phyloP scores from a whole-genome alignment of 2,888 invertebrate genomes.

The Meta bourneti region DNA sequence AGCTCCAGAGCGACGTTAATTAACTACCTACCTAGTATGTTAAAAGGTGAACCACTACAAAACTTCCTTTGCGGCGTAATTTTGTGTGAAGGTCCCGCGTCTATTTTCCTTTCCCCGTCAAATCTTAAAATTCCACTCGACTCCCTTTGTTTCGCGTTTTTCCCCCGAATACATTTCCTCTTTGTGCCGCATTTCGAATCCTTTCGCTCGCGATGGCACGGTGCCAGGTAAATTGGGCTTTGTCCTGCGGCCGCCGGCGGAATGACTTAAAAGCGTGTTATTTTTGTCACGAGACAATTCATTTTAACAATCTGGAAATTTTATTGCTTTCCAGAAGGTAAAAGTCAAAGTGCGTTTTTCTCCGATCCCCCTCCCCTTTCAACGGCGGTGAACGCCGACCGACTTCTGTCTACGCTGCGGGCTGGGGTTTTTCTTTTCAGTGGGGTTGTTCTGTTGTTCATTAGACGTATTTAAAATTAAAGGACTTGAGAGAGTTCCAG shows the following conservation, averaged over 20 bases:
- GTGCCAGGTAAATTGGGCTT: slow-evolving; percentile 39
- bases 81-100: neutral
- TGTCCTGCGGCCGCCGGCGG: slow-evolving; percentile 29
- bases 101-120: neutral
- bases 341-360: slow-evolving; percentile 45
- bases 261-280: slow-evolving; percentile 46
- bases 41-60: no score
- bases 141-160: neutral
- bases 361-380: neutral
- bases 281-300: slow-evolving; percentile 57
- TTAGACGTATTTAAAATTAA: no score
- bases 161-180: neutral
- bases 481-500: no score
- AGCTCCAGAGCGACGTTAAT: no score
- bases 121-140: neutral
- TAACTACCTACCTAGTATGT: no score
- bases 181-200: neutral
- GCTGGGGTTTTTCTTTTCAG: neutral
- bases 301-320: slow-evolving; percentile 33
- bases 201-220: slow-evolving; percentile 8
- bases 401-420: neutral
- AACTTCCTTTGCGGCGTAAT: no score
- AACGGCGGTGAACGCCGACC: neutral
- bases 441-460: no score
- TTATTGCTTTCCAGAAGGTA: slow-evolving; percentile 39